Evolutionary conservation across 2,797 vertebrate species (phyloP).

Genomic region (Crocodylus rhombifer): DNA sequence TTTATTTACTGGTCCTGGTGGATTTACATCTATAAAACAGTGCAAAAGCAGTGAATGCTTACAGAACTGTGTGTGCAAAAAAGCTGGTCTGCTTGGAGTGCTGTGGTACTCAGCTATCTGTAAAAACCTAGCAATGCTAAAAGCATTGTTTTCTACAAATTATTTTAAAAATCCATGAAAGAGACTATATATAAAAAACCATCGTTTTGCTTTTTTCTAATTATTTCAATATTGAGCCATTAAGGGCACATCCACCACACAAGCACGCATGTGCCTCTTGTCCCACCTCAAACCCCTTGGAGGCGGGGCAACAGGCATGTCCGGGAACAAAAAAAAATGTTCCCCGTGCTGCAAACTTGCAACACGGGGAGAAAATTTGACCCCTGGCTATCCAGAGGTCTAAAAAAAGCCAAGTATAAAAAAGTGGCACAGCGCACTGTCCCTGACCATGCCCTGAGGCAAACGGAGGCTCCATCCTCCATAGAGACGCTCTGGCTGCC

Average conservation of each 20-base stretch:
- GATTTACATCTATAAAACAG: conserved; percentile 46
- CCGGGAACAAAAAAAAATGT: too few relatives aligned
- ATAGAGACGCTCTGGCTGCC: too few relatives aligned
- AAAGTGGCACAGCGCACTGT: too few relatives aligned
- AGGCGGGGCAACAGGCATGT: too few relatives aligned
- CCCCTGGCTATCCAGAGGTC: too few relatives aligned
- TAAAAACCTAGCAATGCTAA: neutral
- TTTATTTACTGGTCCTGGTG: conserved; percentile 61
- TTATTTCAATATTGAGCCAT: neutral
- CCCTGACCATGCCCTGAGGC: too few relatives aligned
- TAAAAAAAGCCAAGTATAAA: too few relatives aligned
- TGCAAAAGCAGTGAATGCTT: neutral
- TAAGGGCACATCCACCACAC: neutral
- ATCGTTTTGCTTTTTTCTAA: neutral
- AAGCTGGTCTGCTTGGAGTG: neutral
- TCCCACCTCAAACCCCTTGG: too few relatives aligned
- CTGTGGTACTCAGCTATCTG: fast-evolving
- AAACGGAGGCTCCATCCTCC: too few relatives aligned
- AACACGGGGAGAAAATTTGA: too few relatives aligned
- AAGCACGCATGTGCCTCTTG: too few relatives aligned
- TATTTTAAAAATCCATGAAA: conserved; percentile 43
- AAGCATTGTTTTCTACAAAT: conserved; percentile 22
- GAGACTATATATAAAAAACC: neutral
- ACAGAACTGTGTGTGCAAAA: conserved; percentile 6
- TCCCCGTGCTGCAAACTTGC: too few relatives aligned